These are phyloP conservation scores for Actinemys pallida DNA, from an alignment of 2,113 vertebrate genomes.

Conservation along the genomic window DNA sequence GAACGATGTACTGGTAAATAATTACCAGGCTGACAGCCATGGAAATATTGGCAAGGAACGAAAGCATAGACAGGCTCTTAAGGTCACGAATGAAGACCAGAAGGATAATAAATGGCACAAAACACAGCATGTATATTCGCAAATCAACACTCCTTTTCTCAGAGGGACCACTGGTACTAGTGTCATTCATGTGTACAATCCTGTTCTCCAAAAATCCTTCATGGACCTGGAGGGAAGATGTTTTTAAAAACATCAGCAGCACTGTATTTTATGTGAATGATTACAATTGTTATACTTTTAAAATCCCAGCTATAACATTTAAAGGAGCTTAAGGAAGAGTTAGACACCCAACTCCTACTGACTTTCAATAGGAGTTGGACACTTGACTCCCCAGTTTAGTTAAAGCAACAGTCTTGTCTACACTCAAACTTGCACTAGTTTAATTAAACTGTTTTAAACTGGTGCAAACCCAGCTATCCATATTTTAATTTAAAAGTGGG, in stretches of 20 bases:
- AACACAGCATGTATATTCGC: slow-evolving; percentile 87
- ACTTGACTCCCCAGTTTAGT: neutral
- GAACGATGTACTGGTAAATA: slow-evolving; percentile 86
- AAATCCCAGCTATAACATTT: neutral
- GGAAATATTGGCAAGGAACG: slow-evolving; percentile 85
- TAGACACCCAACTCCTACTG: neutral
- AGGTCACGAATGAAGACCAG: slow-evolving; percentile 89
- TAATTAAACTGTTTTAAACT: neutral
- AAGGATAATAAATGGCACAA: slow-evolving; percentile 86
- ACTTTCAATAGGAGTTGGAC: neutral
- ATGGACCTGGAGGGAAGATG: slow-evolving; percentile 76
- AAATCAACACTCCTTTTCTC: slow-evolving; percentile 82
- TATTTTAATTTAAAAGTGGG: neutral
- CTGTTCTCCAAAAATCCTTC: slow-evolving; percentile 81
- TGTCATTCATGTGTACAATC: slow-evolving; percentile 57
- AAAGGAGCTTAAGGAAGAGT: neutral
- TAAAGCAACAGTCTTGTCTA: neutral
- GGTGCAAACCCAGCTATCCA: neutral
- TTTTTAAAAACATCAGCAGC: neutral
- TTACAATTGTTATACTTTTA: neutral
- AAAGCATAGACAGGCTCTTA: slow-evolving; percentile 86
- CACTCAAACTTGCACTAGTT: neutral
- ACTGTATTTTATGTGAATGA: neutral
- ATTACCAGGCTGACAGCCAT: slow-evolving; percentile 90
- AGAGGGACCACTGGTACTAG: neutral